These are phyloP conservation scores for Idaea dimidiata DNA, from an alignment of 2,888 invertebrate species.

Conservation along the genomic window DNA sequence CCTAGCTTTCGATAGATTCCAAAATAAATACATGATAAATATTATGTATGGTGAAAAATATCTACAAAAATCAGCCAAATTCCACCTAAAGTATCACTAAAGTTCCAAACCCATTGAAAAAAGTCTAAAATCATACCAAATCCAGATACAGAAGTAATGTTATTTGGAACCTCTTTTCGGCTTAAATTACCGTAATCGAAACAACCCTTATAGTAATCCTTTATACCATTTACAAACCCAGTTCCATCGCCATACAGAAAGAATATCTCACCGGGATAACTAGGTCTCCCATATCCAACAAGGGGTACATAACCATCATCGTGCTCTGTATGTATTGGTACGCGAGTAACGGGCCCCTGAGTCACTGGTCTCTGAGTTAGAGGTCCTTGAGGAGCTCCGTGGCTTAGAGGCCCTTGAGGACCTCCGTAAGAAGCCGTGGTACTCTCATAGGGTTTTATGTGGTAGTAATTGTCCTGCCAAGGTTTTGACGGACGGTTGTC, in stretches of 20 bases:
- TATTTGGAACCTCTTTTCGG: no score
- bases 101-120: slow-evolving; percentile 10
- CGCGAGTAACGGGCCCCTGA: slow-evolving; percentile 24
- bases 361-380: neutral
- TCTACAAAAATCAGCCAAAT: neutral
- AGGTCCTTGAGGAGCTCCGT: slow-evolving; percentile 4
- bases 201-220: no score
- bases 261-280: slow-evolving; percentile 69
- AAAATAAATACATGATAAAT: no score
- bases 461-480: slow-evolving; percentile 62
- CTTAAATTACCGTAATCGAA: no score
- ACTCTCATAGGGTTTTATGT: slow-evolving; percentile 45
- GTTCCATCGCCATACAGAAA: slow-evolving; percentile 35
- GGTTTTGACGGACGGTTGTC: slow-evolving; percentile 63
- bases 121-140: no score
- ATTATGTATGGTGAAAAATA: no score
- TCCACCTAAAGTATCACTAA: slow-evolving; percentile 20
- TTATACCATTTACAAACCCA: no score
- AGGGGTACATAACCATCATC: slow-evolving; percentile 76
- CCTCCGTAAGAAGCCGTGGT: slow-evolving; percentile 6
- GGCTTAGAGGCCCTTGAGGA: neutral
- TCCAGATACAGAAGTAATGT: no score
- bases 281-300: slow-evolving; percentile 53
- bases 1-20: no score
- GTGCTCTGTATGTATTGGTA: slow-evolving; percentile 38